Conservation (phyloP, 2,888 invertebrate species). For the Acanthacorydalis orientalis region DNA sequence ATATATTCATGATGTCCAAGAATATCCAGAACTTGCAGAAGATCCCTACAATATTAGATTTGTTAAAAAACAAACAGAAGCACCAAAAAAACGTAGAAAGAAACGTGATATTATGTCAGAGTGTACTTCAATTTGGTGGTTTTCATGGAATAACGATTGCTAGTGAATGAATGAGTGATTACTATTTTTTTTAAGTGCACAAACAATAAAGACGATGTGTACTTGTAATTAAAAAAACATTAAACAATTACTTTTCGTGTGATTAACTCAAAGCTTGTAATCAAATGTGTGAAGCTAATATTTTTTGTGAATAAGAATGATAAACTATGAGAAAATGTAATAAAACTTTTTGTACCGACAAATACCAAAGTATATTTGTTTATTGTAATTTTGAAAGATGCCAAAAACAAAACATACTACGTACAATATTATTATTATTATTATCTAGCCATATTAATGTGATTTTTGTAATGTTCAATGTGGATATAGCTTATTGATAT, state of each 20-base stretch:
- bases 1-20: conserved; percentile 77
- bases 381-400: conserved; percentile 33
- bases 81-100: conserved; percentile 55
- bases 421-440: conserved; percentile 1
- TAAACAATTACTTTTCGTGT: conserved; percentile 17
- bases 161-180: conserved; percentile 16
- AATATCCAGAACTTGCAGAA: conserved; percentile 86
- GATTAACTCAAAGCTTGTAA: conserved; percentile 11
- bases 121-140: conserved; percentile 27
- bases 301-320: conserved; percentile 9
- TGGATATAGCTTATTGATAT: conserved; percentile 1
- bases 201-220: conserved; percentile 4
- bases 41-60: conserved; percentile 91
- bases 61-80: conserved; percentile 60
- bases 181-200: too few relatives aligned
- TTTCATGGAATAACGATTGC: conserved; percentile 27
- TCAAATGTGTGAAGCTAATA: conserved; percentile 10
- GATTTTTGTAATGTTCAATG: conserved; percentile 3
- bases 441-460: conserved; percentile 6
- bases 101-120: conserved; percentile 27
- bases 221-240: conserved; percentile 7
- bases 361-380: conserved; percentile 46
- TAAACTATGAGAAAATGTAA: conserved; percentile 19
- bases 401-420: conserved; percentile 21
- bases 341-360: conserved; percentile 34